Conservation (phyloP, 1,140 invertebrate species). For the Phenacoccus solenopsis region DNA sequence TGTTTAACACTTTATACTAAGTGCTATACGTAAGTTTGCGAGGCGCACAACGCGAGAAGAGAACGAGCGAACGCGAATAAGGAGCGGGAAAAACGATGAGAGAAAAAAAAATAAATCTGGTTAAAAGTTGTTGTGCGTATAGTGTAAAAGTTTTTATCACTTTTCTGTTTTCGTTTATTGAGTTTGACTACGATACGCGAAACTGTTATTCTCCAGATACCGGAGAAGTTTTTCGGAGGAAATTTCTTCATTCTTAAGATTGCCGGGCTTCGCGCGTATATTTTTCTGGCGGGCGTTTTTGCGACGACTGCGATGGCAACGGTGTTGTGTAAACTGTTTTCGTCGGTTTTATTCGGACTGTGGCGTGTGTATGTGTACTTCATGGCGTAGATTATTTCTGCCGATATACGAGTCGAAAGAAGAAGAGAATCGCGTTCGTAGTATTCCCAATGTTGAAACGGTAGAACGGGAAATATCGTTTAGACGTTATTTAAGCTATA, state of each 20-base stretch:
- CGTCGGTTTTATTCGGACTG: neutral
- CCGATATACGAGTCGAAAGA: neutral
- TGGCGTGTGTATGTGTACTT: neutral
- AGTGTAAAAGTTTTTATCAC: neutral
- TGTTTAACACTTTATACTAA: conserved; percentile 3
- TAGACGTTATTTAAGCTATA: neutral
- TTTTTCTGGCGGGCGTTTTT: neutral
- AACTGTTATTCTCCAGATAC: neutral
- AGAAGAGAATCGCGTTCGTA: neutral
- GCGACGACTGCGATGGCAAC: too few species aligned
- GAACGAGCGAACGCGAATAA: too few species aligned
- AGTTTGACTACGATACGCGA: conserved; percentile 1
- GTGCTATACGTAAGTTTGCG: neutral
- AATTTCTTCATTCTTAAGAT: neutral
- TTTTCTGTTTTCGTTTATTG: conserved; percentile 3
- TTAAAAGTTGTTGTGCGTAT: conserved; percentile 2
- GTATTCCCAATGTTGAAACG: neutral
- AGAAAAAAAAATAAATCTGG: neutral
- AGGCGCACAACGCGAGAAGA: too few species aligned
- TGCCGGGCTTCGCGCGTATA: neutral
- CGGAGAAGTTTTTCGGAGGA: neutral
- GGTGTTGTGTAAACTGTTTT: neutral
- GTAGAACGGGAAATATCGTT: neutral
- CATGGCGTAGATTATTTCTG: neutral
- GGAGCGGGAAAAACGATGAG: too few species aligned